Evolutionary conservation across 2,888 invertebrate genomes (phyloP), one percentile per base, ranked within the genome.

Genomic region (Dendrolimus pini): DNA sequence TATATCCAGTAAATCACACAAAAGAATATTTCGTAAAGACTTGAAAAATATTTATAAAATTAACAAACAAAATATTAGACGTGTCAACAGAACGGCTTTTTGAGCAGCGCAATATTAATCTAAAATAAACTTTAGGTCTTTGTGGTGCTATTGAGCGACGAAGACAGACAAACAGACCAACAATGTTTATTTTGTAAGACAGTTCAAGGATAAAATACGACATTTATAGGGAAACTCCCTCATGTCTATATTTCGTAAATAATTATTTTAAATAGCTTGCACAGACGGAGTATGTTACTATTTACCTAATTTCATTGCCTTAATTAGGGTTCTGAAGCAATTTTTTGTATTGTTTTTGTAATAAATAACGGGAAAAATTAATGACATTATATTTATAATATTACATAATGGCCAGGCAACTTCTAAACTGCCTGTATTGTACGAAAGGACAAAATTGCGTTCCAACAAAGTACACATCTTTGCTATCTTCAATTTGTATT

Each of bases 181-280:
- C 30, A 47, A 47, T 47, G 47, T 47, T 47, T 47, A 10, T 47
- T 47, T 47, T 47, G 12, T 10, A 10, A 47, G 47, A 30, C 30
- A 30, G 6, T 30, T 30, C 47, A 47, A 47, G 47, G 47, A 47
- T 3, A 47, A 12, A 9, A 47, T 12, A 30, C 6, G 30, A 30
- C 30, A 6, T 30, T 9, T 47, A 47, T 12, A 9, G 47, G 47
- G 47, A 47, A 47, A 47, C 41, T 54, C 12, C n/a, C 54, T 30
- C 12, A 6, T 30, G 41, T 41, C 54, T 54, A 41, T n/a, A 54
- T 54, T 30, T 30, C 54, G 14, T n/a, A 18, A 54, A 54, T 41
- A 54, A 54, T 54, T 18, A 54, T 53, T 58, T 60, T 58, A 55
- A 58, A 30, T 30, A 30, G 3, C 30, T 30, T 6, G 30, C 3